Conservation (phyloP, 2,888 invertebrate genomes). For the Campoplex nolae region DNA sequence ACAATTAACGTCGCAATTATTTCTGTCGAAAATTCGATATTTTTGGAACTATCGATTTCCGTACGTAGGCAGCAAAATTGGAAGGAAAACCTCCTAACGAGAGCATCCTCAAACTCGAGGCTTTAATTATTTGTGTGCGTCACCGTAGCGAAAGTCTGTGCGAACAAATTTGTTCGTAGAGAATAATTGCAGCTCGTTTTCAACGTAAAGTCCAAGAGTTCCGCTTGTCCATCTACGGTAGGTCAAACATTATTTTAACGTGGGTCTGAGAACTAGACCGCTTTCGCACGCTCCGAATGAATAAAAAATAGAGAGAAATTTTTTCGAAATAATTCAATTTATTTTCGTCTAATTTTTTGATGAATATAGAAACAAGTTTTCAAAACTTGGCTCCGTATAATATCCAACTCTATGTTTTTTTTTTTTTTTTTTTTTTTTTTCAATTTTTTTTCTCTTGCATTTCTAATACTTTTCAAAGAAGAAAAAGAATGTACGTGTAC, state of each 20-base stretch:
- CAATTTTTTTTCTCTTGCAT: not conserved
- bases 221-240: not conserved
- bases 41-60: not conserved
- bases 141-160: slow-evolving; percentile 50
- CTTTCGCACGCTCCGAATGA: slow-evolving; percentile 39
- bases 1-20: not conserved
- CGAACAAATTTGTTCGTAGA: slow-evolving; percentile 61
- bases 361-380: not conserved
- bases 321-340: not conserved
- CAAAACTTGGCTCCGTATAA: not conserved
- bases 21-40: not conserved
- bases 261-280: not conserved
- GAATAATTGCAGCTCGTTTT: slow-evolving; percentile 55
- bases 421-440: too few species aligned
- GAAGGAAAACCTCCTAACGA: not conserved
- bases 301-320: slow-evolving; percentile 17
- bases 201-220: slow-evolving; percentile 9
- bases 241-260: slow-evolving; percentile 15
- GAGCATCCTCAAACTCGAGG: slow-evolving; percentile 13
- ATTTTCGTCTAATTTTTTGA: not conserved
- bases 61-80: not conserved
- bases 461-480: not conserved
- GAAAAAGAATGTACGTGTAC: not conserved
- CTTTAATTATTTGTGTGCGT: slow-evolving; percentile 60
- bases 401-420: not conserved